Conservation (phyloP, 1,140 invertebrate genomes). For the Drosophila neocordata region DNA sequence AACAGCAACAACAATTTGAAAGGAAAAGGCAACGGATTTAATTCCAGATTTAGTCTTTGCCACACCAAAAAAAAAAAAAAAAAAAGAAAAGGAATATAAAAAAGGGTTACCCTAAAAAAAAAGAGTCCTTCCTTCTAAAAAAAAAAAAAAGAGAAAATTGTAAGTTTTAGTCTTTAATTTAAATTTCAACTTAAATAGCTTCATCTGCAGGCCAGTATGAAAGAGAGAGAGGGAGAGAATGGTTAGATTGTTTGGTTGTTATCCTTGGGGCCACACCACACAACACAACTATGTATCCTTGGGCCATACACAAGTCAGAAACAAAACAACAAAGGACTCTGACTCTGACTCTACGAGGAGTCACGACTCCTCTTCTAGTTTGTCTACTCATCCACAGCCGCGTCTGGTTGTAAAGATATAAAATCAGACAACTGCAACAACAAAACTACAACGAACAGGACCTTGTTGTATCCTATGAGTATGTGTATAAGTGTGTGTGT, state of each 20-base stretch:
- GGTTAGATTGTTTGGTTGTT: constrained; percentile 6
- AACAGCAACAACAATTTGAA: constrained; percentile 40
- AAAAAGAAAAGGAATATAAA: constrained; percentile 11
- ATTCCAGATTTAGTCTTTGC: constrained; percentile 42
- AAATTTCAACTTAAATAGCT: constrained; percentile 18
- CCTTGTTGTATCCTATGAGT: constrained; percentile 30
- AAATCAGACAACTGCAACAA: constrained; percentile 76
- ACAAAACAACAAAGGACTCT: constrained; percentile 46
- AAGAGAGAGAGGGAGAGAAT: neutral
- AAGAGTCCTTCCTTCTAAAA: neutral
- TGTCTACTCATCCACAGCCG: constrained; percentile 64
- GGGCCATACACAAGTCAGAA: constrained; percentile 40
- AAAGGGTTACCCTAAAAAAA: constrained; percentile 25
- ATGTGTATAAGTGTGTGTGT: constrained; percentile 1
- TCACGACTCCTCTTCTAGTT: constrained; percentile 1
- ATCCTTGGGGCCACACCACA: constrained; percentile 19
- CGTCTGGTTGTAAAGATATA: constrained; percentile 78
- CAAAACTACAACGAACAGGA: constrained; percentile 42
- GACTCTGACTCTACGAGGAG: constrained; percentile 8
- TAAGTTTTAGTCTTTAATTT: constrained; percentile 22
- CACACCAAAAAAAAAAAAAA: neutral
- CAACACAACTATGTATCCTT: constrained; percentile 25
- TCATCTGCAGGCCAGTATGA: constrained; percentile 22
- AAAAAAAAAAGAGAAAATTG: no score
- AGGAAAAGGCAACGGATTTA: constrained; percentile 37